Evolutionary conservation across 2,113 vertebrate species (phyloP).

Genomic region (Dunckerocampus dactyliophorus): DNA sequence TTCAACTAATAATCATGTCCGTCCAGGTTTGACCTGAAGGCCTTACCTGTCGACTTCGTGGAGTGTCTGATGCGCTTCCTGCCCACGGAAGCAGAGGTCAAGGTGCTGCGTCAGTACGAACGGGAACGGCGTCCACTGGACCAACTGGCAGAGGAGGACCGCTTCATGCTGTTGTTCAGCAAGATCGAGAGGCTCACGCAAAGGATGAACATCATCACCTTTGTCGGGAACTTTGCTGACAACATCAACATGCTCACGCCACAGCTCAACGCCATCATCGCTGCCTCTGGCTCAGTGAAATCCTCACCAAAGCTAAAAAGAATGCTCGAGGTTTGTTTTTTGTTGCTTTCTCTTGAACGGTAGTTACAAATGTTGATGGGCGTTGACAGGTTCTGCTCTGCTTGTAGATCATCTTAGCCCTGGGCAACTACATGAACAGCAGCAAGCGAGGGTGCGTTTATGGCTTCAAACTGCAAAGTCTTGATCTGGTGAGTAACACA

Average conservation of each 20-base stretch:
- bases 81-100: conserved; percentile 86
- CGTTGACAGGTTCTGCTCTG: neutral
- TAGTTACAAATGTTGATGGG: neutral
- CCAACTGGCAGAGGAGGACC: conserved; percentile 87
- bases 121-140: conserved; percentile 85
- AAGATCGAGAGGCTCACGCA: conserved; percentile 92
- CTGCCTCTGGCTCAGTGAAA: conserved; percentile 90
- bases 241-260: conserved; percentile 88
- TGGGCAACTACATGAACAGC: conserved; percentile 99
- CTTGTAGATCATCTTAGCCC: conserved; percentile 86
- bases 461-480: conserved; percentile 90
- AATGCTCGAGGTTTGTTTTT: conserved; percentile 83
- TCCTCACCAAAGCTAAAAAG: conserved; percentile 89
- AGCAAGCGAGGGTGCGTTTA: conserved; percentile 94
- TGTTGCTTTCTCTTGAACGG: neutral
- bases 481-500: conserved; percentile 74
- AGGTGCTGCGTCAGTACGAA: conserved; percentile 88
- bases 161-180: conserved; percentile 93
- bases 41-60: conserved; percentile 89
- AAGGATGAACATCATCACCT: conserved; percentile 93
- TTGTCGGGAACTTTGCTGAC: conserved; percentile 89
- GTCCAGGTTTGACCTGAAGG: conserved; percentile 86
- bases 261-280: conserved; percentile 92
- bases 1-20: too few species aligned
- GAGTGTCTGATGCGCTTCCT: conserved; percentile 94